These are phyloP conservation scores for Porphyrio hochstetteri DNA, from an alignment of 2,113 vertebrate species.

Conservation along the genomic window DNA sequence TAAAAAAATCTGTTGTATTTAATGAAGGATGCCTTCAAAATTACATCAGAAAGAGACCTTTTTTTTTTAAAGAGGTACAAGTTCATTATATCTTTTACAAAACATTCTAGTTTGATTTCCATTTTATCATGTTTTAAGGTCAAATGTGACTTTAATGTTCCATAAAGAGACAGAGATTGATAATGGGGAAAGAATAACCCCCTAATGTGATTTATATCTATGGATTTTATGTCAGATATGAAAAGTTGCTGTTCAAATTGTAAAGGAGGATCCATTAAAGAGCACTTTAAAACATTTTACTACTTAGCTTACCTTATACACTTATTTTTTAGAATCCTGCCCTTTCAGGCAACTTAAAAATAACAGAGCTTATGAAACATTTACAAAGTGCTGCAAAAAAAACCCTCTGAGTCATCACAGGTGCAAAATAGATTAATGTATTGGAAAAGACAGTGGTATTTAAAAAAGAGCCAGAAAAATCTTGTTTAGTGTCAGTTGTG, in stretches of 20 bases:
- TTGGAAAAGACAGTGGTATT: slow-evolving; percentile 13
- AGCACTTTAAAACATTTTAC: slow-evolving; percentile 83
- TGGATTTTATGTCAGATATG: slow-evolving; percentile 99
- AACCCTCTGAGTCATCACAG: not conserved
- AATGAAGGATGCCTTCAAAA: slow-evolving; percentile 57
- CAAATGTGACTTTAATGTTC: slow-evolving; percentile 89
- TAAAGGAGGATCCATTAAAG: slow-evolving; percentile 93
- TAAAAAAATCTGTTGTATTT: slow-evolving; percentile 43
- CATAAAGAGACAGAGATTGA: slow-evolving; percentile 97
- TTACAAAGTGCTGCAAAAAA: slow-evolving; percentile 45
- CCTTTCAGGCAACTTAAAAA: slow-evolving; percentile 65
- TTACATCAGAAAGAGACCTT: slow-evolving; percentile 46
- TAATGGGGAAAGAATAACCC: slow-evolving; percentile 91
- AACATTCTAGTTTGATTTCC: slow-evolving; percentile 76
- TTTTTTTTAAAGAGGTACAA: slow-evolving; percentile 44
- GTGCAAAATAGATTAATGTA: not conserved
- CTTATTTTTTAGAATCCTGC: slow-evolving; percentile 75
- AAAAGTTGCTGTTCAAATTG: slow-evolving; percentile 93
- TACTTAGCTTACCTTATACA: slow-evolving; percentile 78
- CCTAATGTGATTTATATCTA: slow-evolving; percentile 98
- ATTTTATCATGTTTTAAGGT: slow-evolving; percentile 87
- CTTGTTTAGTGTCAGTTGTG: not conserved
- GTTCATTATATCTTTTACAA: slow-evolving; percentile 72
- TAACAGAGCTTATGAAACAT: slow-evolving; percentile 47
- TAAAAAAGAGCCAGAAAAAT: not conserved